phyloP scores from a whole-genome alignment of 92 coral and sea anemone species.

The Palythoa grandis region DNA sequence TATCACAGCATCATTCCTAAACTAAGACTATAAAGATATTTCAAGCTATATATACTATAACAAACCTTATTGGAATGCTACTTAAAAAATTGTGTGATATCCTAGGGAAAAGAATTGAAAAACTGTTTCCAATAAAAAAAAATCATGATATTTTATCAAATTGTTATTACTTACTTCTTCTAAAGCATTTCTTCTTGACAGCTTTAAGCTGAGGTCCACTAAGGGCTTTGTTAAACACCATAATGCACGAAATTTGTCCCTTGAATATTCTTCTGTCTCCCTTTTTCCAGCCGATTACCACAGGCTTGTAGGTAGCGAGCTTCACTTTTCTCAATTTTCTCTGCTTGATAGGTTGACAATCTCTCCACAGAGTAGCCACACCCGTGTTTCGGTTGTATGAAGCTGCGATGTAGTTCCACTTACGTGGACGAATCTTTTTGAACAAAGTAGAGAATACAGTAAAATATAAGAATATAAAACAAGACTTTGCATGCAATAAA shows the following conservation, averaged over 20 bases:
- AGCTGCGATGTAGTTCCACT: conserved; percentile 40
- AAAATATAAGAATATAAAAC: neutral
- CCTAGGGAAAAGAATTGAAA: no score
- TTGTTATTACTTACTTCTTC: conserved; percentile 21
- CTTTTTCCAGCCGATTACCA: conserved; percentile 50
- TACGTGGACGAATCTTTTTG: conserved; percentile 26
- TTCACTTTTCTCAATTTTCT: conserved; percentile 73
- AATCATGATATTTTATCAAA: no score
- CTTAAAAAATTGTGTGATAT: no score
- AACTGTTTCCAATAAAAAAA: no score
- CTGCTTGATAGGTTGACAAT: conserved; percentile 72
- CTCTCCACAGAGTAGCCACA: conserved; percentile 71
- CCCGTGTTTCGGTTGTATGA: conserved; percentile 18
- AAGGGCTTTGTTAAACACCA: conserved; percentile 45
- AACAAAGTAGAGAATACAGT: neutral
- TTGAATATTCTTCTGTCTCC: conserved; percentile 49
- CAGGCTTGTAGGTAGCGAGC: conserved; percentile 84
- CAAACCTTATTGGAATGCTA: no score
- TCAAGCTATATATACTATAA: no score
- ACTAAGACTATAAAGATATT: no score
- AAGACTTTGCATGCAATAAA: neutral
- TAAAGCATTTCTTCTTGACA: conserved; percentile 33
- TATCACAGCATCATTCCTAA: no score
- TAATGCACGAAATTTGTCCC: conserved; percentile 56
- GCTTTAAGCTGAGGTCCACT: conserved; percentile 25